Evolutionary conservation across 2,888 invertebrate species (phyloP).

Genomic region (Pandemis heparana): DNA sequence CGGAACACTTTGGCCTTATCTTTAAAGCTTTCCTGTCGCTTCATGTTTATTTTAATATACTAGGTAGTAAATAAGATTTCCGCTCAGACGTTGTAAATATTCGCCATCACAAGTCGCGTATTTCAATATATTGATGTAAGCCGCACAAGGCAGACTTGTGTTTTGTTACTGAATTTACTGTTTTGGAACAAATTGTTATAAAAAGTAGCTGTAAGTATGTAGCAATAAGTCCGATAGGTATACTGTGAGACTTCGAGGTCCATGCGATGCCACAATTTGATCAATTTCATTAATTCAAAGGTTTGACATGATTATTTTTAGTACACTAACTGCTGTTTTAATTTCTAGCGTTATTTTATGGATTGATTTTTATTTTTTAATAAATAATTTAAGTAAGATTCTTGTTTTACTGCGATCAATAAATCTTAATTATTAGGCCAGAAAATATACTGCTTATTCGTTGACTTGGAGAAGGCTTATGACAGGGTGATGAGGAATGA

Average conservation of each 20-base stretch:
- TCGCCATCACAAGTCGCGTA: constrained; percentile 70
- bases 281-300: constrained; percentile 63
- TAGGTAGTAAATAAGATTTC: constrained; percentile 48
- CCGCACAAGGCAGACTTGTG: constrained; percentile 57
- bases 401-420: constrained; percentile 17
- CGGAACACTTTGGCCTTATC: constrained; percentile 41
- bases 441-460: too few species aligned
- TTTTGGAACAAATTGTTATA: constrained; percentile 75
- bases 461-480: too few species aligned
- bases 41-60: constrained; percentile 28
- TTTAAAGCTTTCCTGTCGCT: constrained; percentile 45
- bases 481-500: too few species aligned
- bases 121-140: constrained; percentile 56
- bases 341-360: constrained; percentile 76
- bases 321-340: constrained; percentile 71
- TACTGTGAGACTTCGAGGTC: constrained; percentile 46
- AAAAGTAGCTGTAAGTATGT: constrained; percentile 54
- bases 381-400: constrained; percentile 72
- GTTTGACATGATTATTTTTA: constrained; percentile 72
- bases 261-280: constrained; percentile 53
- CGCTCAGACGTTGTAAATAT: constrained; percentile 71
- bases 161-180: constrained; percentile 71
- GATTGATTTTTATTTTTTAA: constrained; percentile 81
- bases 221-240: constrained; percentile 47
- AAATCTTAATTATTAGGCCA: too few species aligned